Percentiles rank a stretch among this genome's conserved stretches.
These are phyloP conservation scores for Spizaetus ornatus DNA, from an alignment of 2,113 vertebrate species.

Conservation along the genomic window DNA sequence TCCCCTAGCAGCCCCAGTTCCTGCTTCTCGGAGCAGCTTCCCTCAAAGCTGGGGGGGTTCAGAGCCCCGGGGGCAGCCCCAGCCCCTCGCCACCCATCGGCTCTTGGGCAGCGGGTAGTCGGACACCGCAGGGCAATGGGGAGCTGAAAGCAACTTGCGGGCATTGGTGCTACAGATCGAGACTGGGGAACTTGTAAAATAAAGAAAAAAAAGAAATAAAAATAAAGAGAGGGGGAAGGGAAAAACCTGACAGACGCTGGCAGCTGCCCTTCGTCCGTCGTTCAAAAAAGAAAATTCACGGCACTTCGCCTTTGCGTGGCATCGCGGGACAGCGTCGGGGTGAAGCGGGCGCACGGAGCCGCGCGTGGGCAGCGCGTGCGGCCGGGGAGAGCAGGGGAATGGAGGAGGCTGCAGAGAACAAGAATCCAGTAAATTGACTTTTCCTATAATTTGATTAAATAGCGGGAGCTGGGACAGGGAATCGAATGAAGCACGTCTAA, in stretches of 20 bases:
- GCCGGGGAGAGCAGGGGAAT: neutral
- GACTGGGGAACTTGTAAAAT: neutral
- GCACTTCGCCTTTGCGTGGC: neutral
- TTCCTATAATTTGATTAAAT: slow-evolving; percentile 90
- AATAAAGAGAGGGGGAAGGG: neutral
- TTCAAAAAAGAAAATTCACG: neutral
- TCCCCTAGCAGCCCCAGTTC: neutral
- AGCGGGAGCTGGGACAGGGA: slow-evolving; percentile 80
- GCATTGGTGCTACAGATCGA: fast-evolving
- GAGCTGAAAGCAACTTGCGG: neutral
- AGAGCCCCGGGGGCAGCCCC: neutral
- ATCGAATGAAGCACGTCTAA: slow-evolving; percentile 84
- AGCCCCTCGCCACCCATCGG: fast-evolving
- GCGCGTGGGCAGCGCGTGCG: neutral
- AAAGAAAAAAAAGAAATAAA: neutral
- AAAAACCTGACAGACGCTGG: neutral
- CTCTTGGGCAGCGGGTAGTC: neutral
- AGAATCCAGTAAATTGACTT: slow-evolving; percentile 84
- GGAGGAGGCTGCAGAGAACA: slow-evolving; percentile 64
- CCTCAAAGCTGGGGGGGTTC: neutral
- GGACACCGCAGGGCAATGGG: fast-evolving
- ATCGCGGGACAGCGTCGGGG: neutral
- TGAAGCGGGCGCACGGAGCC: neutral
- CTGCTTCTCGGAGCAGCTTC: neutral
- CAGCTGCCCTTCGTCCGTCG: neutral